Evolutionary conservation across 1,140 invertebrate genomes (phyloP).

Genomic region (Ips typographus): DNA sequence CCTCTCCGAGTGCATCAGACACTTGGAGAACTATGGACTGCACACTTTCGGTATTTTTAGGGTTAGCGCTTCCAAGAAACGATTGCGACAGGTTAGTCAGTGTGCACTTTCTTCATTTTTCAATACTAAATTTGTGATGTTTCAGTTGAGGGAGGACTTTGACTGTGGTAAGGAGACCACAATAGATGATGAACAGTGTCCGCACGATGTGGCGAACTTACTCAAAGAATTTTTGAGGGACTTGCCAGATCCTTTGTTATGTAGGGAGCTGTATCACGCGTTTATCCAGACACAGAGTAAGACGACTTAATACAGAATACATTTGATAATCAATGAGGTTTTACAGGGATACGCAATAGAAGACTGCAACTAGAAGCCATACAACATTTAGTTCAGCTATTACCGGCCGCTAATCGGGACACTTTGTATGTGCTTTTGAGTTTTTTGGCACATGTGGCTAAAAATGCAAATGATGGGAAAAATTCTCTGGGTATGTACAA

Average conservation of each 20-base stretch:
- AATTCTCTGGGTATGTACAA: slow-evolving; percentile 16
- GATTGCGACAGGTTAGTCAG: slow-evolving; percentile 73
- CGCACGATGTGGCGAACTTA: slow-evolving; percentile 89
- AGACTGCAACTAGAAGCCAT: slow-evolving; percentile 79
- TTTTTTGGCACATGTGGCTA: slow-evolving; percentile 78
- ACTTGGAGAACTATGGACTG: slow-evolving; percentile 77
- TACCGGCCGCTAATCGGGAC: slow-evolving; percentile 84
- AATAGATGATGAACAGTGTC: slow-evolving; percentile 78
- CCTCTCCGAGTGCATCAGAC: slow-evolving; percentile 75
- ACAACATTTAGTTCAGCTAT: slow-evolving; percentile 79
- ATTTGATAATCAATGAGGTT: not conserved
- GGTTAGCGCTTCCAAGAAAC: slow-evolving; percentile 86
- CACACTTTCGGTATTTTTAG: slow-evolving; percentile 85
- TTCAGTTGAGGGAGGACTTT: slow-evolving; percentile 86
- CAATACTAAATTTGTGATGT: slow-evolving; percentile 36
- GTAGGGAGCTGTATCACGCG: slow-evolving; percentile 82
- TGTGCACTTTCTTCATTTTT: not conserved
- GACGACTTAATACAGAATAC: slow-evolving; percentile 40
- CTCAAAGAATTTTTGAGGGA: slow-evolving; percentile 93
- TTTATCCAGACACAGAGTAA: slow-evolving; percentile 91
- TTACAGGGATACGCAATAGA: slow-evolving; percentile 76
- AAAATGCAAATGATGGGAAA: slow-evolving; percentile 66
- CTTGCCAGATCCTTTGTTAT: slow-evolving; percentile 88
- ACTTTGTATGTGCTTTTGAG: slow-evolving; percentile 79
- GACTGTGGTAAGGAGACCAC: slow-evolving; percentile 78